phyloP scores from a whole-genome alignment of 2,113 vertebrate genomes.

The Scomber scombrus region DNA sequence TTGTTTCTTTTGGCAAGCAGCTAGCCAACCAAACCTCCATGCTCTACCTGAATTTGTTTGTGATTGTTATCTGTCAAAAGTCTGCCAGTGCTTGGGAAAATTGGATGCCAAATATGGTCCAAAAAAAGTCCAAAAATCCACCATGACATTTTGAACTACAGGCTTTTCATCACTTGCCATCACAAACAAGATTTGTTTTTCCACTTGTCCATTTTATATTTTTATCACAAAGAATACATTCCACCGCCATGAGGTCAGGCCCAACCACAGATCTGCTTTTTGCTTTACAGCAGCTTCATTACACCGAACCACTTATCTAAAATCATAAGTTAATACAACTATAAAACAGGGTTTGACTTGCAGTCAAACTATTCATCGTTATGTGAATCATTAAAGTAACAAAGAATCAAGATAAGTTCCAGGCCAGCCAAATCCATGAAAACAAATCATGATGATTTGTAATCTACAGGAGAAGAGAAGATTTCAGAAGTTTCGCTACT shows the following conservation, averaged over 20 bases:
- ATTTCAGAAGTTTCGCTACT: neutral
- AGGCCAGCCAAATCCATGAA: neutral
- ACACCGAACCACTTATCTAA: neutral
- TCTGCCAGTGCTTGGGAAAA: constrained; percentile 18
- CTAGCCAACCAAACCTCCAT: neutral
- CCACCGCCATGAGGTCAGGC: constrained; percentile 3
- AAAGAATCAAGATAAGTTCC: neutral
- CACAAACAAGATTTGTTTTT: constrained; percentile 55
- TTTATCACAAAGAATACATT: constrained; percentile 61
- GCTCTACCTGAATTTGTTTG: neutral
- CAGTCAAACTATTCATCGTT: neutral
- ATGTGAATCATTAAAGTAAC: neutral
- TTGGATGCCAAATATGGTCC: constrained; percentile 43
- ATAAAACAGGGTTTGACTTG: neutral
- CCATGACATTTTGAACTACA: constrained; percentile 18
- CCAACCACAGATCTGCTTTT: constrained; percentile 7
- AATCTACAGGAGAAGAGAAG: neutral
- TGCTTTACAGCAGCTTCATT: constrained; percentile 28
- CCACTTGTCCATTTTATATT: constrained; percentile 48
- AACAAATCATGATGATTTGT: neutral
- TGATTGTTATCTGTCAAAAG: neutral
- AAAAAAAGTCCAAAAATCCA: constrained; percentile 18
- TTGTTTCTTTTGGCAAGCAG: neutral
- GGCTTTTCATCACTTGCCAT: constrained; percentile 54
- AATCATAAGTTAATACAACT: neutral